These are phyloP conservation scores for Percopsis transmontana DNA, from an alignment of 2,113 vertebrate genomes.

Conservation along the genomic window DNA sequence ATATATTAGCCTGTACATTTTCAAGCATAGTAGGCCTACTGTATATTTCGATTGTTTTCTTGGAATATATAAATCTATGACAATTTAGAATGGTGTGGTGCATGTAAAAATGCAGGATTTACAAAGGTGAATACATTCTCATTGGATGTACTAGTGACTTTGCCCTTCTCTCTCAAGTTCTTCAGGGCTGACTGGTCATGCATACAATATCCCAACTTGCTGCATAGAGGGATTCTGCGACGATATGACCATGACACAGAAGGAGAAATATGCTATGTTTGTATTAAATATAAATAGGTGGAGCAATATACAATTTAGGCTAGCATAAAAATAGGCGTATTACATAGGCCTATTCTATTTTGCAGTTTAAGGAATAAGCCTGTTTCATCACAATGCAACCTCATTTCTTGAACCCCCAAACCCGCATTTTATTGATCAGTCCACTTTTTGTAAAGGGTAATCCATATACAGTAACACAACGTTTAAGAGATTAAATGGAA, in stretches of 20 bases:
- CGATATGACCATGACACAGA: neutral
- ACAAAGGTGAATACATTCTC: conserved; percentile 12
- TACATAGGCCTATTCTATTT: neutral
- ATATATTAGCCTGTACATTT: too few species aligned
- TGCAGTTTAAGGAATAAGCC: neutral
- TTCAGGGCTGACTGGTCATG: conserved; percentile 49
- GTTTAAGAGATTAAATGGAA: too few species aligned
- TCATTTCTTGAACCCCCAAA: too few species aligned
- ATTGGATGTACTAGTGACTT: conserved; percentile 25
- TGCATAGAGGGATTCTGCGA: conserved; percentile 57
- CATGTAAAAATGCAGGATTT: too few species aligned
- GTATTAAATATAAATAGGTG: neutral
- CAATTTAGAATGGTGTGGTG: too few species aligned
- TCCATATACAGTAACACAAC: neutral
- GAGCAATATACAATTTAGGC: neutral
- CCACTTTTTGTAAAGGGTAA: neutral
- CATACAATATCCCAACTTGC: conserved; percentile 52
- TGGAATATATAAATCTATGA: too few species aligned
- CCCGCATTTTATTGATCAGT: neutral
- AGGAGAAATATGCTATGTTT: neutral
- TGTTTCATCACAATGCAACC: neutral
- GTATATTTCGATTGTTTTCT: too few species aligned
- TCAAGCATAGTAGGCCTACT: too few species aligned
- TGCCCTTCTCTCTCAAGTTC: conserved; percentile 45
- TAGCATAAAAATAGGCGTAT: neutral